Conservation (phyloP, 1,140 invertebrate species). For the Bombus fervidus region DNA sequence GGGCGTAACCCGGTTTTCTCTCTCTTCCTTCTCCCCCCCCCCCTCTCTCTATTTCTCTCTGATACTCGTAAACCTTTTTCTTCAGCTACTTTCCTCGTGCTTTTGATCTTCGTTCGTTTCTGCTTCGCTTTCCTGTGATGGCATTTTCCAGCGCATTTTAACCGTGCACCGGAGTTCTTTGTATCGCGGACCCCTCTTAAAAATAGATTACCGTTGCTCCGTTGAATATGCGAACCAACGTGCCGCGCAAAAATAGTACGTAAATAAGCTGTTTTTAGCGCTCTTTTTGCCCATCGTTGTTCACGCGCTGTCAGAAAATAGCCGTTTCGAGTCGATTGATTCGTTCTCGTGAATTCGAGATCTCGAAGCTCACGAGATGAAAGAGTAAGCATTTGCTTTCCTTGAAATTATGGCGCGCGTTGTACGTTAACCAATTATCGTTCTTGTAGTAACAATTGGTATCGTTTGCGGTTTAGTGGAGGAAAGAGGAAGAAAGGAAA, state of each 20-base stretch:
- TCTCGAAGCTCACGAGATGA: too few relatives aligned
- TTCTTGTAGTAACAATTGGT: neutral
- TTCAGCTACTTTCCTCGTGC: neutral
- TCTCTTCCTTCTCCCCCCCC: rapidly evolving
- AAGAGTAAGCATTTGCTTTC: neutral
- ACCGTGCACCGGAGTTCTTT: neutral
- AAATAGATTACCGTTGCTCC: conserved; percentile 62
- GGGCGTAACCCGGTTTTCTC: conserved; percentile 26
- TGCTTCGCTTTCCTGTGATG: neutral
- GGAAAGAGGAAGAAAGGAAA: neutral
- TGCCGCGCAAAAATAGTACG: conserved; percentile 58
- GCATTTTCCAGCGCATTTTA: conserved; percentile 15
- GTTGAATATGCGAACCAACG: conserved; percentile 28
- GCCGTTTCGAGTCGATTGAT: neutral
- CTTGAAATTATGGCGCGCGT: neutral
- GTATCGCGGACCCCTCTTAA: conserved; percentile 24
- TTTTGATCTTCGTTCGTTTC: neutral
- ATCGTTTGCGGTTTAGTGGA: too few relatives aligned
- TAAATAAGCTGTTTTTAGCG: conserved; percentile 51
- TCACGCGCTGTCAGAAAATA: neutral
- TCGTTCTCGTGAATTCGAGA: neutral
- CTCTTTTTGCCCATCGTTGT: neutral
- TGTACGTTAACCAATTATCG: neutral
- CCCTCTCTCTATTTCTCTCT: neutral
- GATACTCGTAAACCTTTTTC: neutral